Evolutionary conservation across 2,888 invertebrate species (phyloP).

Genomic region (Prenolepis imparis): DNA sequence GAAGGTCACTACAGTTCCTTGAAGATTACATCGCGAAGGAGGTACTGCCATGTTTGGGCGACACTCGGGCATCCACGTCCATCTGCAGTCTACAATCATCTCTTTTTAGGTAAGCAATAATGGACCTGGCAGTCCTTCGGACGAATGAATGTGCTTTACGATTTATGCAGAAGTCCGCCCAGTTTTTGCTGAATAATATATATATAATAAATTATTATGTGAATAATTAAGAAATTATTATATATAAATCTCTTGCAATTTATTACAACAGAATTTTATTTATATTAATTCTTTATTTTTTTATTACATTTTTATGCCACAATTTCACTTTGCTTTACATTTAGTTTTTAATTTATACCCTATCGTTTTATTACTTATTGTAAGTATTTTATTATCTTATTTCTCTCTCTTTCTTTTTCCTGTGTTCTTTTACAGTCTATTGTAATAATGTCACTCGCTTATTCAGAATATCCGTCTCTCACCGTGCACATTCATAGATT

Average conservation of each 20-base stretch:
- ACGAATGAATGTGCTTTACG: not conserved
- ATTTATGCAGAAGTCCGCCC: not conserved
- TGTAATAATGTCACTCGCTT: not conserved
- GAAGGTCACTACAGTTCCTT: slow-evolving; percentile 93
- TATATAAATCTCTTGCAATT: not conserved
- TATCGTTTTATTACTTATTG: not conserved
- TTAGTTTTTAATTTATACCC: not conserved
- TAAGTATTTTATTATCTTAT: slow-evolving; percentile 23
- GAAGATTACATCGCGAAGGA: slow-evolving; percentile 94
- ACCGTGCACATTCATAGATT: not conserved
- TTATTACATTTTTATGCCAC: not conserved
- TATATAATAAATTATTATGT: not conserved
- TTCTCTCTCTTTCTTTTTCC: not conserved
- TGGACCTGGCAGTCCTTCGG: not conserved
- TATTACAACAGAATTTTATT: not conserved
- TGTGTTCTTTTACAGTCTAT: not conserved
- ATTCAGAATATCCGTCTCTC: not conserved
- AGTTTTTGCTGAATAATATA: not conserved
- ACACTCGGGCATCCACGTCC: slow-evolving; percentile 93
- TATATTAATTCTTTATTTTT: not conserved
- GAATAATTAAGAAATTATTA: not conserved
- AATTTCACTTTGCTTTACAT: not conserved
- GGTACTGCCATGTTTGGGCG: slow-evolving; percentile 94
- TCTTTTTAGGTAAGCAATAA: slow-evolving; percentile 90
- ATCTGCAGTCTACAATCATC: slow-evolving; percentile 96